phyloP scores from a whole-genome alignment of 1,140 invertebrate species.

The Diachasma alloeum region DNA sequence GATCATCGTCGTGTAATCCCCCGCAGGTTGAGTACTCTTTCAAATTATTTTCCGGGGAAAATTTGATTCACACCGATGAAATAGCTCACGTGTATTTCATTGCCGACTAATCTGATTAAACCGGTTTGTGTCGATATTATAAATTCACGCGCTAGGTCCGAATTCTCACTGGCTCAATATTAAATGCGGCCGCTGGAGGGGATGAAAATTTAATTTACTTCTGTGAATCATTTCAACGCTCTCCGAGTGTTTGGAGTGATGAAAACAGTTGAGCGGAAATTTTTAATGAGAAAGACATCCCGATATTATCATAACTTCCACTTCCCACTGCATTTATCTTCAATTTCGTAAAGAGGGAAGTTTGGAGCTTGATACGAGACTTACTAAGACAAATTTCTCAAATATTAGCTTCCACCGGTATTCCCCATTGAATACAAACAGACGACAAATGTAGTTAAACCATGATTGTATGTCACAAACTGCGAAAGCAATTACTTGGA shows the following conservation, averaged over 20 bases:
- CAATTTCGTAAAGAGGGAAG: not conserved
- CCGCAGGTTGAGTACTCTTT: too few species aligned
- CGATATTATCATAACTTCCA: not conserved
- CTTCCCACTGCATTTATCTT: not conserved
- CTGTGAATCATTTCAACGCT: not conserved
- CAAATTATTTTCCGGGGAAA: too few species aligned
- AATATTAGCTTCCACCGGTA: not conserved
- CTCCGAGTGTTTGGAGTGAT: not conserved
- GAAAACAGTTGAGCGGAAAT: not conserved
- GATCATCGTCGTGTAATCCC: too few species aligned
- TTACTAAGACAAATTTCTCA: not conserved
- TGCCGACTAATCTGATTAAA: not conserved
- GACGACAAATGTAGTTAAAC: not conserved
- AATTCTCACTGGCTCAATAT: not conserved
- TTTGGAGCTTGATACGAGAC: not conserved
- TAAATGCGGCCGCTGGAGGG: not conserved
- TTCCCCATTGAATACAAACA: not conserved
- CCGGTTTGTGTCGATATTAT: not conserved
- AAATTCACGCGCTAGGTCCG: not conserved
- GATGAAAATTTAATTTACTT: not conserved
- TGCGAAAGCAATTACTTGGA: constrained; percentile 28
- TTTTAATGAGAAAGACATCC: not conserved
- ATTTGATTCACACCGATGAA: not conserved
- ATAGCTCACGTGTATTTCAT: not conserved
- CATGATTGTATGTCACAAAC: not conserved